phyloP scores from a whole-genome alignment of 2,888 invertebrate genomes.

The Protonemura montana region DNA sequence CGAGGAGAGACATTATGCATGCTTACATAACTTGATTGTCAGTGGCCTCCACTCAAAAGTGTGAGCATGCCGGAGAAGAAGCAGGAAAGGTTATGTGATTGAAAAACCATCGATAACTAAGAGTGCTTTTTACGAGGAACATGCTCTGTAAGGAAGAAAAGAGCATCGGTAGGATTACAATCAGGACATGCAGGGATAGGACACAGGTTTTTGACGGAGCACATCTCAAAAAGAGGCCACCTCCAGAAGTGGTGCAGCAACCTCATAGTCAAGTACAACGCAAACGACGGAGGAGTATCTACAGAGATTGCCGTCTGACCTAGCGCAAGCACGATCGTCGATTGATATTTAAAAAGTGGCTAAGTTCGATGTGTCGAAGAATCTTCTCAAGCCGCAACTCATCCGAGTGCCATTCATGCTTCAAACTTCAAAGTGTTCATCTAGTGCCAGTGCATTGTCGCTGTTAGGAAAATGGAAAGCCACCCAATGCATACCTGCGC shows the following conservation, averaged over 20 bases:
- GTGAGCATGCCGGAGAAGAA: background rate
- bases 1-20: background rate
- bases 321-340: background rate
- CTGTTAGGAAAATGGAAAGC: background rate
- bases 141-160: constrained; percentile 42
- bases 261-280: background rate
- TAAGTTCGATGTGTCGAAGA: background rate
- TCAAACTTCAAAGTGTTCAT: constrained; percentile 19
- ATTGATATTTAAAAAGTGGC: background rate
- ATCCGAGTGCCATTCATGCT: constrained; percentile 34
- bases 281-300: background rate
- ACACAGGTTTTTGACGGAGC: background rate
- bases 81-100: constrained; percentile 4
- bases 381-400: background rate
- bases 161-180: constrained; percentile 5
- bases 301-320: background rate
- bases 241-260: background rate
- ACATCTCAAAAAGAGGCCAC: background rate
- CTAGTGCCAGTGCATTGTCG: constrained; percentile 28
- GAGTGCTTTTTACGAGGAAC: constrained; percentile 33
- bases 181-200: background rate
- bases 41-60: background rate
- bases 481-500: constrained; percentile 31
- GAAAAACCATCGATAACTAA: background rate
- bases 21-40: constrained; percentile 27